Percentiles rank a stretch among this genome's conserved stretches.
phyloP scores from a whole-genome alignment of 1,140 invertebrate genomes.

The Ceratosolen solmsi region DNA sequence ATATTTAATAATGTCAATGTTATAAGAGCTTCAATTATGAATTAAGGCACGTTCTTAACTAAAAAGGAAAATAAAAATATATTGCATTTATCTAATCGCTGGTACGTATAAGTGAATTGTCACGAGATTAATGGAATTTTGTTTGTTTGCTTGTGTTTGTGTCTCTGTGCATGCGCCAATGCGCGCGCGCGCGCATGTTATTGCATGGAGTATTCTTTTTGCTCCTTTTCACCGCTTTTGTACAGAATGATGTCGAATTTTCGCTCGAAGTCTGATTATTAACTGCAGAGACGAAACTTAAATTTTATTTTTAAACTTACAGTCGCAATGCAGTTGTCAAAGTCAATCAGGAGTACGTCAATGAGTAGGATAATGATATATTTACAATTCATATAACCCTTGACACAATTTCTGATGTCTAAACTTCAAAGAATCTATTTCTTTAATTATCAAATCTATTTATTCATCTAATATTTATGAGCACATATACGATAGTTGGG shows the following conservation, averaged over 20 bases:
- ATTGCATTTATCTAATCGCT: background rate
- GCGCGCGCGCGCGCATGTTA: background rate
- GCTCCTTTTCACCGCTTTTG: slow-evolving; percentile 49
- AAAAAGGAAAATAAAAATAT: background rate
- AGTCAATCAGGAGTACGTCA: background rate
- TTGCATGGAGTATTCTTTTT: slow-evolving; percentile 38
- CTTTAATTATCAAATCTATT: slow-evolving; percentile 13
- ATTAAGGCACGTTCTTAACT: background rate
- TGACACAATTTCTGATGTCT: background rate
- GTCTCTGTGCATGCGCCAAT: too few relatives aligned
- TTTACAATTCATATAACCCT: slow-evolving; percentile 36
- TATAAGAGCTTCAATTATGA: slow-evolving; percentile 7
- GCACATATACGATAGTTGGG: background rate
- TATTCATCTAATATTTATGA: background rate
- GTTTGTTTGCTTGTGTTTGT: background rate
- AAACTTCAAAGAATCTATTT: background rate
- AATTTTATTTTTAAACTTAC: slow-evolving; percentile 12
- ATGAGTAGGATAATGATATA: background rate
- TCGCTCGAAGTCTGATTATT: background rate
- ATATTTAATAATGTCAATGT: slow-evolving; percentile 22
- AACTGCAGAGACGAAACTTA: background rate
- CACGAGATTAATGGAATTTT: slow-evolving; percentile 19
- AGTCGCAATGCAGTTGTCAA: slow-evolving; percentile 3
- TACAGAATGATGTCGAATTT: slow-evolving; percentile 18
- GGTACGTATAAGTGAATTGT: slow-evolving; percentile 23